Evolutionary conservation across 2,113 vertebrate species (phyloP).

Genomic region (Agapornis roseicollis): DNA sequence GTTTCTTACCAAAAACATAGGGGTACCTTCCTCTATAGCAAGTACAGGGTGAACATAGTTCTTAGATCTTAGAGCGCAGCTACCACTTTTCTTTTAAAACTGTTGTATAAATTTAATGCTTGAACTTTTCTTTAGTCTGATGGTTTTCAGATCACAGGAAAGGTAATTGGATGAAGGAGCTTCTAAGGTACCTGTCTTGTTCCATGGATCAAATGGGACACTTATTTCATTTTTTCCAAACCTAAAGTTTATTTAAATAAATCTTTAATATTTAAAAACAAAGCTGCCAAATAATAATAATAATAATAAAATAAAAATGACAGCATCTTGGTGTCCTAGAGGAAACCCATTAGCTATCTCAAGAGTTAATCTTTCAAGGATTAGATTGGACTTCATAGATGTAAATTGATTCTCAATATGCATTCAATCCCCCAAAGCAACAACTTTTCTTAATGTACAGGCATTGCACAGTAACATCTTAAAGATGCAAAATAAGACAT

Average conservation of each 20-base stretch:
- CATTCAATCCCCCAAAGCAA: not conserved
- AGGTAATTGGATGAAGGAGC: not conserved
- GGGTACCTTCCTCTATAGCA: not conserved
- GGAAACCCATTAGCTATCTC: not conserved
- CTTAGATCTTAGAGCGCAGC: not conserved
- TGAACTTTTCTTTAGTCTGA: not conserved
- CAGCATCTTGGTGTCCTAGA: not conserved
- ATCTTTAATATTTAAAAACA: not conserved
- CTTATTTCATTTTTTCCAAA: not conserved
- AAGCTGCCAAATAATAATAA: not conserved
- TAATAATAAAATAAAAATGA: not conserved
- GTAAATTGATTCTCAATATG: not conserved
- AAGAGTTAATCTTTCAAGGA: not conserved
- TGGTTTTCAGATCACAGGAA: not conserved
- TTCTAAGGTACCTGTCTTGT: not conserved
- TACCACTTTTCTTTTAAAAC: not conserved
- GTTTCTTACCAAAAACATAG: not conserved
- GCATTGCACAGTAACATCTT: not conserved
- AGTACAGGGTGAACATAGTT: not conserved
- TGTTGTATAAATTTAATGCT: not conserved
- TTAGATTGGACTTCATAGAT: not conserved
- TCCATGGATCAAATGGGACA: not conserved
- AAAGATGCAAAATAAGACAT: constrained; percentile 34
- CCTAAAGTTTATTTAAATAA: not conserved
- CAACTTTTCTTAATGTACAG: not conserved